phyloP scores from a whole-genome alignment of 2,888 invertebrate species.

The Sturmia bella region DNA sequence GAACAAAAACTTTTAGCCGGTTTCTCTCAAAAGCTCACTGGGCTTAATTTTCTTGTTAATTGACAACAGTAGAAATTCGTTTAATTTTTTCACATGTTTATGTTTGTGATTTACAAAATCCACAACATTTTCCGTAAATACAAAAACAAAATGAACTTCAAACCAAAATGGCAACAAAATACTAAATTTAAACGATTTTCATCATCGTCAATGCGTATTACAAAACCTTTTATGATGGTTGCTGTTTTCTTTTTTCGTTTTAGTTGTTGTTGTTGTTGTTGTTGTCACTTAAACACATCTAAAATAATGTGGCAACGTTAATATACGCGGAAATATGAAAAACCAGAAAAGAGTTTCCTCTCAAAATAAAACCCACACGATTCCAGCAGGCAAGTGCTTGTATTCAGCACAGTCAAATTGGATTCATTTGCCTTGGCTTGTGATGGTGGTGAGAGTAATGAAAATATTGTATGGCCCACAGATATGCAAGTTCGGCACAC shows the following conservation, averaged over 20 bases:
- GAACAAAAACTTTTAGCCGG: neutral
- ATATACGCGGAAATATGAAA: conserved; percentile 54
- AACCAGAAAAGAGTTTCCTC: conserved; percentile 19
- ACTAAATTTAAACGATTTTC: conserved; percentile 61
- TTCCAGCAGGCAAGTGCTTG: conserved; percentile 29
- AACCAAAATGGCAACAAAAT: conserved; percentile 38
- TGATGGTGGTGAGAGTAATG: conserved; percentile 34
- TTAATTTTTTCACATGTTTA: conserved; percentile 43
- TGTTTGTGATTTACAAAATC: conserved; percentile 65
- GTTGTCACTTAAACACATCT: conserved; percentile 58
- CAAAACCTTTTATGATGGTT: conserved; percentile 61
- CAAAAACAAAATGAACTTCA: conserved; percentile 21
- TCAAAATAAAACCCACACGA: conserved; percentile 25
- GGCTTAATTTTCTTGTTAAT: conserved; percentile 19
- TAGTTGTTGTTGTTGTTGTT: conserved; percentile 38
- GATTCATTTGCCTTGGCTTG: conserved; percentile 51
- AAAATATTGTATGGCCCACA: conserved; percentile 16
- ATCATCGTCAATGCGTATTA: conserved; percentile 50
- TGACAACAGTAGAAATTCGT: conserved; percentile 24
- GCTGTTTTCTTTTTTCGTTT: conserved; percentile 9
- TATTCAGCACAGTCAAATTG: conserved; percentile 52
- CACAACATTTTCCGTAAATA: conserved; percentile 55
- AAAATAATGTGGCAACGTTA: conserved; percentile 65
- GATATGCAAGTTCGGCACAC: neutral
- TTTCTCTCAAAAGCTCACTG: conserved; percentile 7